Percentiles rank a stretch among this genome's conserved stretches.
Evolutionary conservation across 1,140 invertebrate species (phyloP).

Genomic region (Holcopasites calliopsidis): DNA sequence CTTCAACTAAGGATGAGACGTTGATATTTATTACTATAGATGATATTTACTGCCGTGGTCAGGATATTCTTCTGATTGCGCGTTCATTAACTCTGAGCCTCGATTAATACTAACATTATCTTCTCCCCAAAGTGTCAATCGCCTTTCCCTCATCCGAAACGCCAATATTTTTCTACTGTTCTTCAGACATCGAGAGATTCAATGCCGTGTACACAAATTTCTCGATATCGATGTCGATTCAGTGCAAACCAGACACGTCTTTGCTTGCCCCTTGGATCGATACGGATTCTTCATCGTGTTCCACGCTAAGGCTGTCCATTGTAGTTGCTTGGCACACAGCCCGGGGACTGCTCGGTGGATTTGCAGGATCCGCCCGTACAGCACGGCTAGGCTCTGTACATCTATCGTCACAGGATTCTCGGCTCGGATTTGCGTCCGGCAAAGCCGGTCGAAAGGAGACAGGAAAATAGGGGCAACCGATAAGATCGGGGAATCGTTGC

Average conservation of each 20-base stretch:
- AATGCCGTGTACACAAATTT: too few relatives aligned
- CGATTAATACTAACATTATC: too few relatives aligned
- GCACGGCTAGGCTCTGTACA: conserved; percentile 15
- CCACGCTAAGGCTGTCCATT: conserved; percentile 31
- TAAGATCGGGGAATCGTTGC: not conserved
- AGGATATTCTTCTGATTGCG: too few relatives aligned
- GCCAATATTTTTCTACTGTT: too few relatives aligned
- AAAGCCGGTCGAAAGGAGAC: not conserved
- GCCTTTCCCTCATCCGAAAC: too few relatives aligned
- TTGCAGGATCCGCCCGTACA: conserved; percentile 34
- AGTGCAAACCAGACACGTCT: not conserved
- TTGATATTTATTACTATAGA: not conserved
- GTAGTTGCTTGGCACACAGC: conserved; percentile 9
- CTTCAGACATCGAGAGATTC: too few relatives aligned
- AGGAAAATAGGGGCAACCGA: not conserved
- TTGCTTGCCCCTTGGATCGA: not conserved
- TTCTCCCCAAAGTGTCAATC: too few relatives aligned
- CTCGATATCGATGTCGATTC: not conserved
- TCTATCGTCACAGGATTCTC: conserved; percentile 28
- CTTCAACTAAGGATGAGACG: not conserved
- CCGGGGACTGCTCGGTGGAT: conserved; percentile 32
- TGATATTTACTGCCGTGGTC: too few relatives aligned
- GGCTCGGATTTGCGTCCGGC: conserved; percentile 11
- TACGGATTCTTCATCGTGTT: conserved; percentile 7
- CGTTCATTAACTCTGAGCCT: too few relatives aligned